Conservation (phyloP, 2,113 vertebrate genomes). For the Recurvirostra avosetta region DNA sequence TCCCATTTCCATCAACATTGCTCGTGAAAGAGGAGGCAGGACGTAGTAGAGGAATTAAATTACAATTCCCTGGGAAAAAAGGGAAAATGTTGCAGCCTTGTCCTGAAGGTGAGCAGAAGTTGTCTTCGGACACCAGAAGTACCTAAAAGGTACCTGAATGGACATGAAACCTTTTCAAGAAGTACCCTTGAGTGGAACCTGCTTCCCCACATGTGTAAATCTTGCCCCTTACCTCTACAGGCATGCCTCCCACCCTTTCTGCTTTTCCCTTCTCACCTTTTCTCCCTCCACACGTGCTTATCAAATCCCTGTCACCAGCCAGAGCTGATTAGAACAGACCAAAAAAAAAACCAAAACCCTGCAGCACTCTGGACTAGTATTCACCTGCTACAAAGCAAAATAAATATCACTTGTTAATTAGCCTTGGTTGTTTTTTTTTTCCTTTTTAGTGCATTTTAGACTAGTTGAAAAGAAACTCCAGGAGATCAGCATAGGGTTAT, state of each 20-base stretch:
- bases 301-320: not conserved
- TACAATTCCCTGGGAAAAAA: not conserved
- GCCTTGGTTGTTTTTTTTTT: not conserved
- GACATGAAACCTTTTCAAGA: not conserved
- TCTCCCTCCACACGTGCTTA: not conserved
- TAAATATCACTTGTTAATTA: not conserved
- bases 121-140: not conserved
- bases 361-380: not conserved
- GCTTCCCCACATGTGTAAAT: accelerated
- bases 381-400: not conserved
- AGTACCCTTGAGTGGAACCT: not conserved
- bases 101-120: not conserved
- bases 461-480: not conserved
- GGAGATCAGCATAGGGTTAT: not conserved
- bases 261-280: not conserved
- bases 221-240: not conserved
- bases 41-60: accelerated
- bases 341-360: too few species aligned
- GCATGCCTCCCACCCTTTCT: not conserved
- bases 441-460: not conserved
- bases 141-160: not conserved
- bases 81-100: not conserved
- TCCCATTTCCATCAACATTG: not conserved
- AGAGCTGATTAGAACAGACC: not conserved
- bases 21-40: not conserved